These are phyloP conservation scores for Rhimphoctona megacephalus DNA, from an alignment of 2,888 invertebrate genomes.

Conservation along the genomic window DNA sequence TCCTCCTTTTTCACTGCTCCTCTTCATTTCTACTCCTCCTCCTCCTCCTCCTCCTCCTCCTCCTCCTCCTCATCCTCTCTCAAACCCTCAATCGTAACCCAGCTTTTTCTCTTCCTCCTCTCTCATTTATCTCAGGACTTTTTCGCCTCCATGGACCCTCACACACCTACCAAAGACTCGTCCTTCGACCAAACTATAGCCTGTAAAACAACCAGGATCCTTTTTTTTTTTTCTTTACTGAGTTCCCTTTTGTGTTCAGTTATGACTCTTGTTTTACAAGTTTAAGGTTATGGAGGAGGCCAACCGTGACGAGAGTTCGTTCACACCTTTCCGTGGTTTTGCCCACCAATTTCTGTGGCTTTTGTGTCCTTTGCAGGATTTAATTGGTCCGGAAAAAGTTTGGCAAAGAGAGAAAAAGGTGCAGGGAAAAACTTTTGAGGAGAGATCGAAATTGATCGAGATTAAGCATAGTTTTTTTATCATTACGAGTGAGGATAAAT, in stretches of 20 bases:
- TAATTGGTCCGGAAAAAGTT: not conserved
- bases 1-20: conserved; percentile 25
- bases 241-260: not conserved
- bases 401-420: not conserved
- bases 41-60: conserved; percentile 25
- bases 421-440: no score
- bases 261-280: conserved; percentile 4
- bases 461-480: not conserved
- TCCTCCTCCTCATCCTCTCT: conserved; percentile 11
- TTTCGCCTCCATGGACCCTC: conserved; percentile 20
- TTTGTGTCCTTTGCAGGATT: not conserved
- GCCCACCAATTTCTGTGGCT: not conserved
- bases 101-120: conserved; percentile 58
- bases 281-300: not conserved
- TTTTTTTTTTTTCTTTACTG: conserved; percentile 2
- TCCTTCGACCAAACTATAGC: conserved; percentile 28
- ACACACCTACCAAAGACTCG: conserved; percentile 3
- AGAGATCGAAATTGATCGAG: not conserved
- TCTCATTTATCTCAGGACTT: conserved; percentile 59
- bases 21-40: not conserved
- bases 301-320: conserved; percentile 25
- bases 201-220: conserved; percentile 12
- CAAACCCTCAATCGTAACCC: conserved; percentile 12
- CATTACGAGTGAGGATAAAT: not conserved
- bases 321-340: conserved; percentile 7